Evolutionary conservation across 2,888 invertebrate species (phyloP), one percentile per base, ranked within the genome.

Genomic region (Limnephilus marmoratus): DNA sequence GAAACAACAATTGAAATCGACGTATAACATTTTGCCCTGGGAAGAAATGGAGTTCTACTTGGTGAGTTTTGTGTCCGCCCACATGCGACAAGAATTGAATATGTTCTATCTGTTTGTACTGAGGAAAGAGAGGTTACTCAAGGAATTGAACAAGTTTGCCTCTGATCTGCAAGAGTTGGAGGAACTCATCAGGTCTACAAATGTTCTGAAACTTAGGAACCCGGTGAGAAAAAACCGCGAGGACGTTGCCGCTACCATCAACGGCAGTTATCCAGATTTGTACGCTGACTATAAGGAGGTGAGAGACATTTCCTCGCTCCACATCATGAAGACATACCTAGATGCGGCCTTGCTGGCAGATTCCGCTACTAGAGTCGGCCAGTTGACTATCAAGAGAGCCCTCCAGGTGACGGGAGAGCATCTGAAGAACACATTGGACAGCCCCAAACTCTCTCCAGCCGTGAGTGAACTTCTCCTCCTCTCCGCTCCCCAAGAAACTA

Each of bases 1-100:
- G 34, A 83, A 83, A 37, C 83, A 34, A 83, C 29, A 31, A 37
- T 37, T 34, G 83, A 37, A 83, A 13, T 83, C 7, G 18, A 34
- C n/a, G 2, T 31, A 31, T 18, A 18, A 31, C 29, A n/a, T 29
- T 5, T 31, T 83, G 13, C 83, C 83, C 45, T 86, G 86, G 86
- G 49, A 86, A 29, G 86, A 86, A n/a, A 86, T 86, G 53, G 86
- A 86, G 15, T 86, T 86, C 49, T 86, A 53, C 49, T 29, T 86
- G n/a, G 86, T 45, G 86, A 41, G 49, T 49, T 86, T 86, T 49
- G n/a, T 86, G 29, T 45, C 86, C 29, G 49, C 86, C 29, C 86
- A 86, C 34, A 82, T 9, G 15, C 18, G 53, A 13, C 15, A 45
- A 45, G 45, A 45, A 45, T 13, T 45, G 45, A 45, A 13, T 45